Conservation (phyloP, 2,888 invertebrate genomes). For the Siphlonurus alternatus region DNA sequence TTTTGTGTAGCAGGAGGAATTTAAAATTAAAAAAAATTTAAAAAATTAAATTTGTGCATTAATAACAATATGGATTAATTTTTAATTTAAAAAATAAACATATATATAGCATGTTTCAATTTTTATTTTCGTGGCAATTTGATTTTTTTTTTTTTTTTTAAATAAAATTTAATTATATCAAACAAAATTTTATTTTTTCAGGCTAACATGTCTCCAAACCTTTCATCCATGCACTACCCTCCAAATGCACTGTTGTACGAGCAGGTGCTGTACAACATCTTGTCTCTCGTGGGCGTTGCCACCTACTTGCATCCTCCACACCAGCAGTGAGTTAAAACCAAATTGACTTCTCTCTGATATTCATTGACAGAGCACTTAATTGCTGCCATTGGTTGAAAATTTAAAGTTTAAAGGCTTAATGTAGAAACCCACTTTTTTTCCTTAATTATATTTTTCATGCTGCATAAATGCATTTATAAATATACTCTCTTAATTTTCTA, state of each 20-base stretch:
- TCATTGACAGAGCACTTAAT: neutral
- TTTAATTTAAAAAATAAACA: no score
- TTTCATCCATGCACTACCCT: slow-evolving; percentile 84
- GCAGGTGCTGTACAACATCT: slow-evolving; percentile 32
- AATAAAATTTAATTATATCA: neutral
- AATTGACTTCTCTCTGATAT: neutral
- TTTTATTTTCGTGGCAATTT: no score
- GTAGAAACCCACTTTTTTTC: neutral
- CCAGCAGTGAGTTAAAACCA: neutral
- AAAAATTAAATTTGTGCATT: no score
- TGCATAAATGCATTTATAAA: no score
- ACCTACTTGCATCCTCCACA: slow-evolving; percentile 1
- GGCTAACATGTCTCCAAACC: slow-evolving; percentile 97
- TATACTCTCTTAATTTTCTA: no score
- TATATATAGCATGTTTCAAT: no score
- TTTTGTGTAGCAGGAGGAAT: no score
- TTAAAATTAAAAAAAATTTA: no score
- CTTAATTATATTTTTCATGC: neutral
- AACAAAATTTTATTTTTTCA: slow-evolving; percentile 20
- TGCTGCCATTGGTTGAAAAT: neutral
- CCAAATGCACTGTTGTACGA: slow-evolving; percentile 47
- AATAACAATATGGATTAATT: no score
- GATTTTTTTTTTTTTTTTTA: no score
- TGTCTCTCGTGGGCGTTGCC: slow-evolving; percentile 30
- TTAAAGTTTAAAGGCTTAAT: no score